Evolutionary conservation across 2,113 vertebrate species (phyloP).

Genomic region (Scytalopus superciliaris): DNA sequence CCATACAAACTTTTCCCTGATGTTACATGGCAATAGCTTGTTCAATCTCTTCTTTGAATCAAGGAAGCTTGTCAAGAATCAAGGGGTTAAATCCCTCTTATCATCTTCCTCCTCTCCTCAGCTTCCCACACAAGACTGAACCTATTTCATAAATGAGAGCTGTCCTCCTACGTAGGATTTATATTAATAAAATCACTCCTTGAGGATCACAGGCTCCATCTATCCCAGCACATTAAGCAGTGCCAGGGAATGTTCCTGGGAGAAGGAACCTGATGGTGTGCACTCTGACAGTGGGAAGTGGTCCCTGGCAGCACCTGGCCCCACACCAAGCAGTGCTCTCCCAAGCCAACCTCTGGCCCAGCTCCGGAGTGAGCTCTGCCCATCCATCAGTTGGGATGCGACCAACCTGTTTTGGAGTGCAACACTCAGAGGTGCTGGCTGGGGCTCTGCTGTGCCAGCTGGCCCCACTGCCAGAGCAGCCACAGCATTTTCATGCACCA

Average conservation of each 20-base stretch:
- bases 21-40: neutral
- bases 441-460: neutral
- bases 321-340: neutral
- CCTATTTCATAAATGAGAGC: conserved; percentile 57
- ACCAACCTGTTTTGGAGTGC: neutral
- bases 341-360: neutral
- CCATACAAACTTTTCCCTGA: neutral
- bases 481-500: fast-evolving
- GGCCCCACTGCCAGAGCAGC: neutral
- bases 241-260: neutral
- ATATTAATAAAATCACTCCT: conserved; percentile 43
- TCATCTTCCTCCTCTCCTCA: conserved; percentile 39
- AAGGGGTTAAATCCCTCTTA: conserved; percentile 19
- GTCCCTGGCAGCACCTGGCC: neutral
- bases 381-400: neutral
- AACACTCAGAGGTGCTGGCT: neutral
- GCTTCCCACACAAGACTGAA: conserved; percentile 49
- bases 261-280: neutral
- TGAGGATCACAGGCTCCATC: conserved; percentile 1
- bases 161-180: conserved; percentile 53
- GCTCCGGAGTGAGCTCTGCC: neutral
- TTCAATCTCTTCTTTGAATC: neutral
- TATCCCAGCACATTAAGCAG: neutral
- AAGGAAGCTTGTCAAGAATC: neutral
- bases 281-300: fast-evolving